Evolutionary conservation across 2,888 invertebrate genomes (phyloP).

Genomic region (Epinotia demarniana): DNA sequence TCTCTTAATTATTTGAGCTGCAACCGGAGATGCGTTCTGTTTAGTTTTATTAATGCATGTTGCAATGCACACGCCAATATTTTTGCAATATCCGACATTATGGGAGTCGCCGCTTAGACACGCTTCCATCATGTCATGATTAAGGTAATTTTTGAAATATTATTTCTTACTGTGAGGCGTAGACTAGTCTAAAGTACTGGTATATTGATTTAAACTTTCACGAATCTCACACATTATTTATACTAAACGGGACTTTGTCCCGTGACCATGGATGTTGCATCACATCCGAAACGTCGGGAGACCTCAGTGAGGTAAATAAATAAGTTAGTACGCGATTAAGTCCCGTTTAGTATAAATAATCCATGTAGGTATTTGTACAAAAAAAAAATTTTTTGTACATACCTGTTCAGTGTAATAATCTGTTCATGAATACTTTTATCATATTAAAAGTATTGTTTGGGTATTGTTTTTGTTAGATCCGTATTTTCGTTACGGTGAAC

Average conservation of each 20-base stretch:
- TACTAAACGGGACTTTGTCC: too few species aligned
- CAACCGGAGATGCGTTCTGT: conserved; percentile 43
- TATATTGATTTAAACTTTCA: too few species aligned
- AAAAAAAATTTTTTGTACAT: too few species aligned
- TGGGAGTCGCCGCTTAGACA: conserved; percentile 10
- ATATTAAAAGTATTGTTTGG: background rate
- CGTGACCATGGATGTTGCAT: too few species aligned
- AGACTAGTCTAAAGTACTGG: background rate
- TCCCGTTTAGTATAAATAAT: too few species aligned
- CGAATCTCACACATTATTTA: too few species aligned
- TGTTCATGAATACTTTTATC: too few species aligned
- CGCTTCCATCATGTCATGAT: conserved; percentile 1
- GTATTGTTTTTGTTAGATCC: background rate
- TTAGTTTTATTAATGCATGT: conserved; percentile 24
- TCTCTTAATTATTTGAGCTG: conserved; percentile 23
- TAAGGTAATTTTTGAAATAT: background rate
- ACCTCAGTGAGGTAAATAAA: too few species aligned
- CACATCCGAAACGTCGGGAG: too few species aligned
- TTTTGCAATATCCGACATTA: conserved; percentile 27
- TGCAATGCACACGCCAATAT: conserved; percentile 34
- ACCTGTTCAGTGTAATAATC: too few species aligned
- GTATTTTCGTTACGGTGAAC: background rate
- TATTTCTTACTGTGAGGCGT: background rate
- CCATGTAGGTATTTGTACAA: too few species aligned
- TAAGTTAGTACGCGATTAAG: too few species aligned